Evolutionary conservation across 2,797 vertebrate species (phyloP).

Genomic region (Clarias laeviceps): DNA sequence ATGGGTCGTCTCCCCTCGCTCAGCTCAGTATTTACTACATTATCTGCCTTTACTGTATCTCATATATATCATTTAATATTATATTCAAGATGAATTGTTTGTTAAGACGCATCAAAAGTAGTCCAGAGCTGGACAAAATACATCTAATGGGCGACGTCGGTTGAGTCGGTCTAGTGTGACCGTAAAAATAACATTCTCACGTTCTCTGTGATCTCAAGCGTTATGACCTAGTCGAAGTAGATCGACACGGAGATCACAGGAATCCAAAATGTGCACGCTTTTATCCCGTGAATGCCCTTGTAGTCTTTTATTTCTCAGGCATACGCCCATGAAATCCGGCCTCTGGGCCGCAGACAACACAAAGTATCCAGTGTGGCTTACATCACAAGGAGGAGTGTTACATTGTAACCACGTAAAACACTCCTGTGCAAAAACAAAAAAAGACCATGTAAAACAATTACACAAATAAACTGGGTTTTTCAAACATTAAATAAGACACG

Average conservation of each 20-base stretch:
- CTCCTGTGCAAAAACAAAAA: not conserved
- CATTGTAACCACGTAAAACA: not conserved
- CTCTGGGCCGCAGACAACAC: slow-evolving; percentile 52
- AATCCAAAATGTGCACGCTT: not conserved
- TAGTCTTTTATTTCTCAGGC: slow-evolving; percentile 71
- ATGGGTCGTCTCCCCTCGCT: slow-evolving; percentile 39
- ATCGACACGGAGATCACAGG: not conserved
- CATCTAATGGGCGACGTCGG: not conserved
- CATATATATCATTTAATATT: not conserved
- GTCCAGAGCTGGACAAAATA: not conserved
- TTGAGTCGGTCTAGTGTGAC: not conserved
- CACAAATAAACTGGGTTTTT: not conserved
- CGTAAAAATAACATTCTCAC: not conserved
- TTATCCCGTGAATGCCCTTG: slow-evolving; percentile 53
- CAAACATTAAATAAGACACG: not conserved
- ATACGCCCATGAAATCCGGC: slow-evolving; percentile 82
- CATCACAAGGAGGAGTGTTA: slow-evolving; percentile 22
- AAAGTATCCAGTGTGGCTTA: slow-evolving; percentile 20
- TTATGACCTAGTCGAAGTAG: not conserved
- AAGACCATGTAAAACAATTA: not conserved
- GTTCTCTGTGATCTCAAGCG: too few relatives aligned
- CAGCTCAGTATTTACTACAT: slow-evolving; percentile 30
- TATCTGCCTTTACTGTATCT: not conserved
- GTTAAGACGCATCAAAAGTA: not conserved
- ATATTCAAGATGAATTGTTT: not conserved